Base-by-base conservation (phyloP, 2,888 invertebrate genomes). In the Dicroscelio sp. region DNA sequence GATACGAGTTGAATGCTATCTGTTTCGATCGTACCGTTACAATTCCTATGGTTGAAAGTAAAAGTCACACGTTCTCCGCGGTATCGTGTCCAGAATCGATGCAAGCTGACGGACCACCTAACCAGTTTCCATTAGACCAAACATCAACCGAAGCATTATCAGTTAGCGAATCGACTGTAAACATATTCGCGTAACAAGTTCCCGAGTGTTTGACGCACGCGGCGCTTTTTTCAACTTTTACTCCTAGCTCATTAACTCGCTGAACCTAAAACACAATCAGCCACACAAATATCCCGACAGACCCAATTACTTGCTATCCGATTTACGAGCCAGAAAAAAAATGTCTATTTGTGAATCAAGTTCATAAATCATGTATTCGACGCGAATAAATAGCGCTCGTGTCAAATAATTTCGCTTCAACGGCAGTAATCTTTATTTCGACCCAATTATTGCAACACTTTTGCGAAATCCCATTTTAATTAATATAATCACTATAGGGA, bases 111-210 rank as follows among this genome's bases (percentile, higher is more conserved):
- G 87, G 80, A 87, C 90, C 90, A 88, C 80, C 85, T 90, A 88
- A 85, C 86, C 82, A 90, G 90, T 90, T 90, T 88, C 85, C 82
- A 90, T 88, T 90, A 85, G 88, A 85, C 82, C 82, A 90, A 88
- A 90, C 87, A 88, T 88, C 90, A 90, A 90, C 86, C 82, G 90
- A 90, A 82, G 85, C 85, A 90, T 88, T 90, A 88, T 90, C 88
- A 65, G 86, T 67, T 48, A 55, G 76, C 55, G 86, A 82, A 87
- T 83, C 87, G 82, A 75, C 85, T 67, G 69, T 88, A 65, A 85
- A 87, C 83, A 78, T 84, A 84, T 86, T 86, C 84, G 60, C 78
- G 48, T 86, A 90, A 90, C 90, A 87, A 79, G 58, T 87, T 90
- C 60, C 58, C 75, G 85, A 75, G 73, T 85, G 80, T 88, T 88